Percentiles rank a stretch among this genome's conserved stretches.
Conservation (phyloP, 2,797 vertebrate genomes). For the Pyrocephalus nanus region DNA sequence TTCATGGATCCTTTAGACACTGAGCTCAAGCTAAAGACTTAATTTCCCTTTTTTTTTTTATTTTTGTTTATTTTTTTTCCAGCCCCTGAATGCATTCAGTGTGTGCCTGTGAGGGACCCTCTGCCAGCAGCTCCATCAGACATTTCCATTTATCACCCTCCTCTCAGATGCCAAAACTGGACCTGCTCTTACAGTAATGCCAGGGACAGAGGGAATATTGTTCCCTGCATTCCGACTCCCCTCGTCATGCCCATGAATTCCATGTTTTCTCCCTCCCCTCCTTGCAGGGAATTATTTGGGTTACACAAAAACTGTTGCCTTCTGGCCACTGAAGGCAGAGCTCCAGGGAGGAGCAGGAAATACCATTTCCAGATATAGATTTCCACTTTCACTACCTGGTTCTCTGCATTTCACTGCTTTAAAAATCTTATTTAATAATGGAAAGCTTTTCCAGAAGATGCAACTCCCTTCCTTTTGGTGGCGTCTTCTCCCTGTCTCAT, state of each 20-base stretch:
- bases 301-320: not conserved
- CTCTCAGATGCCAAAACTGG: not conserved
- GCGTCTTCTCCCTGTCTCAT: not conserved
- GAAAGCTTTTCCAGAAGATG: not conserved
- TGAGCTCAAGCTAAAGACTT: not conserved
- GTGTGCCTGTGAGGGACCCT: not conserved
- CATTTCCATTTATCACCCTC: constrained; percentile 12
- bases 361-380: fast-evolving
- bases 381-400: not conserved
- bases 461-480: not conserved
- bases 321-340: fast-evolving
- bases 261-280: not conserved
- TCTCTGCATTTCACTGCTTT: not conserved
- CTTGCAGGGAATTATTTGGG: not conserved
- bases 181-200: not conserved
- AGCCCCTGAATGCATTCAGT: constrained; percentile 1
- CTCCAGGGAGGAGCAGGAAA: not conserved
- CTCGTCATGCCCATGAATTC: not conserved
- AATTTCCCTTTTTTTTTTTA: not conserved
- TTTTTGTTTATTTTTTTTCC: no score
- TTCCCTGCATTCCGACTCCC: not conserved
- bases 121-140: not conserved
- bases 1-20: not conserved
- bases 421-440: not conserved
- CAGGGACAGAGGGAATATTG: constrained; percentile 1